These are phyloP conservation scores for Aphidius ervi DNA, from an alignment of 1,140 invertebrate genomes.

Conservation along the genomic window DNA sequence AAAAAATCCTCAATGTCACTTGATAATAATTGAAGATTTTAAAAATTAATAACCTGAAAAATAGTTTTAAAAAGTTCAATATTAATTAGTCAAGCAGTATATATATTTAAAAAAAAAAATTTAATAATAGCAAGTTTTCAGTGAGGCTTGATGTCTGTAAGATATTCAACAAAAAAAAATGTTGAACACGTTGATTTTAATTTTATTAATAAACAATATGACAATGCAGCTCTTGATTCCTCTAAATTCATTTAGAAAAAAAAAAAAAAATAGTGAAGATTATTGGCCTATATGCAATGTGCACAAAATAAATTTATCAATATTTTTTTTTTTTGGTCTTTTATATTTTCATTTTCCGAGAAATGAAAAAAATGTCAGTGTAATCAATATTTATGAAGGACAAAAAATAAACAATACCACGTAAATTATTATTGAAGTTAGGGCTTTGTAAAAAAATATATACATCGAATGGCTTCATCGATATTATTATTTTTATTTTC, in stretches of 20 bases:
- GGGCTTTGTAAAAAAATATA: too few species aligned
- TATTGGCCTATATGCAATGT: conserved; percentile 21
- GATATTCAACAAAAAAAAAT: conserved; percentile 15
- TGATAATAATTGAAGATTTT: background rate
- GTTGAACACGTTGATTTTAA: conserved; percentile 18
- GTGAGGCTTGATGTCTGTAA: conserved; percentile 6
- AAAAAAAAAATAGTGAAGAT: conserved; percentile 11
- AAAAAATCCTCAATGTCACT: too few species aligned
- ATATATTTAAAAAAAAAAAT: conserved; percentile 4
- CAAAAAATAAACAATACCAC: too few species aligned
- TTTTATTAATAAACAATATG: conserved; percentile 25
- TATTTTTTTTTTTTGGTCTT: too few species aligned
- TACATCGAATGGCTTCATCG: too few species aligned
- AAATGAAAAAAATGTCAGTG: too few species aligned
- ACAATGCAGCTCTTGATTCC: conserved; percentile 22
- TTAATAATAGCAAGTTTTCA: conserved; percentile 12
- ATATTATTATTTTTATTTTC: too few species aligned
- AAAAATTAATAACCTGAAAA: background rate
- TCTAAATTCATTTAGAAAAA: conserved; percentile 23
- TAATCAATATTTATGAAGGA: too few species aligned
- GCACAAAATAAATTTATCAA: background rate
- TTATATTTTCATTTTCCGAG: too few species aligned
- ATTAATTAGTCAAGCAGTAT: background rate
- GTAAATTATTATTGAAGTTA: too few species aligned
- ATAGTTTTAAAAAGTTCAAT: background rate